These are phyloP conservation scores for Ceyx margarethae DNA, from an alignment of 2,113 vertebrate species.

Conservation along the genomic window DNA sequence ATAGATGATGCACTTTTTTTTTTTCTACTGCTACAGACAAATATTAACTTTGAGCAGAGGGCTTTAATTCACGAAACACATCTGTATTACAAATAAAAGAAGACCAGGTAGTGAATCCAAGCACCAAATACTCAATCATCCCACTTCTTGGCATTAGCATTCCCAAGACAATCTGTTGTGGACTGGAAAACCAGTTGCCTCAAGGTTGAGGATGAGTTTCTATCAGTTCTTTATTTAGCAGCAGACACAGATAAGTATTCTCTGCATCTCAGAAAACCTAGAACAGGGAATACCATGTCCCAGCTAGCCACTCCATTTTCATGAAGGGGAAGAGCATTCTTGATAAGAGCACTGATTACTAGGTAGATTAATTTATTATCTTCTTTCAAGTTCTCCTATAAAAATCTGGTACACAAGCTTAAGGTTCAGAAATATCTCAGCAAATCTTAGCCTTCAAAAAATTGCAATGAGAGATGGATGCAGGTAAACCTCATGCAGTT, in stretches of 20 bases:
- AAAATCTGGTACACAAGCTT: neutral
- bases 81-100: neutral
- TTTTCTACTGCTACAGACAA: neutral
- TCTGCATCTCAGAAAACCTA: neutral
- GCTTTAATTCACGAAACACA: neutral
- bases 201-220: neutral
- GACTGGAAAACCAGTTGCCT: neutral
- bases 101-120: neutral
- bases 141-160: rapidly evolving
- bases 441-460: neutral
- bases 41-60: neutral
- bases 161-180: neutral
- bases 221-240: neutral
- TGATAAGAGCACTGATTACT: neutral
- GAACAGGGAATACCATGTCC: neutral
- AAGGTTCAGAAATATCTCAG: neutral
- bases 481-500: neutral
- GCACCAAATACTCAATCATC: neutral
- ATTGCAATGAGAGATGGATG: neutral
- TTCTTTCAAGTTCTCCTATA: neutral
- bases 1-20: neutral
- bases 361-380: neutral
- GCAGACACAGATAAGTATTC: neutral
- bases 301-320: neutral
- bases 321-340: neutral